Evolutionary conservation across 37 sponge, comb jelly and placozoan species (phyloP).

Genomic region (Halisarca cf. caerulea): DNA sequence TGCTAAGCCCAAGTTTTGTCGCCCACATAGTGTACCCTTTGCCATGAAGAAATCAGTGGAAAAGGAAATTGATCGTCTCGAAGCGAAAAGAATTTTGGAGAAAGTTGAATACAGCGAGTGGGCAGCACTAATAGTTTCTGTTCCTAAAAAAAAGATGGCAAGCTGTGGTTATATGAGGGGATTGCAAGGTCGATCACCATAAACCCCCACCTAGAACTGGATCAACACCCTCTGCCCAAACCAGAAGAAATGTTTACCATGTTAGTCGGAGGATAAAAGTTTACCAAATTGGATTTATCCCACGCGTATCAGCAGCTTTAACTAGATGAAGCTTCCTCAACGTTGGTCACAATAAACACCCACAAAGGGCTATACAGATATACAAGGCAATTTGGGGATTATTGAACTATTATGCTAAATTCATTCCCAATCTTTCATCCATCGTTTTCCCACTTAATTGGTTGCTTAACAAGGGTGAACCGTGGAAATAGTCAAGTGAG

Average conservation of each 20-base stretch:
- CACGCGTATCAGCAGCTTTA: constrained; percentile 31
- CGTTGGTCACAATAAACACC: constrained; percentile 21
- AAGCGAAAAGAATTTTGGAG: not conserved
- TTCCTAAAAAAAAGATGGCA: constrained; percentile 1
- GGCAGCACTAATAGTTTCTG: constrained; percentile 42
- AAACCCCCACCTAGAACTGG: constrained; percentile 1
- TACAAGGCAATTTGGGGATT: constrained; percentile 19
- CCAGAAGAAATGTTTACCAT: constrained; percentile 22
- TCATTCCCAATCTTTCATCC: constrained; percentile 22
- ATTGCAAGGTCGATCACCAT: constrained; percentile 7
- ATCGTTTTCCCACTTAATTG: constrained; percentile 11
- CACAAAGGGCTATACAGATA: constrained; percentile 24
- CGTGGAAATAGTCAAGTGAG: constrained; percentile 12
- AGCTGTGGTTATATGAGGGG: not conserved
- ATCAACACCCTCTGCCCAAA: constrained; percentile 35
- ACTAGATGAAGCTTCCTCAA: not conserved
- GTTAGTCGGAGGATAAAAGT: constrained; percentile 29
- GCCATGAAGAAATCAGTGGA: constrained; percentile 8
- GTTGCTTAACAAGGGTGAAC: not conserved
- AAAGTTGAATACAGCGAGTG: constrained; percentile 23
- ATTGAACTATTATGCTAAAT: constrained; percentile 27
- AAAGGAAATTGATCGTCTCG: not conserved
- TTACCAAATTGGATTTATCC: constrained; percentile 32
- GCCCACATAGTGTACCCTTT: constrained; percentile 28
- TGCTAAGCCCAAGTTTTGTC: constrained; percentile 4